Conservation (phyloP, 2,888 invertebrate species). For the Netelia melanura region DNA sequence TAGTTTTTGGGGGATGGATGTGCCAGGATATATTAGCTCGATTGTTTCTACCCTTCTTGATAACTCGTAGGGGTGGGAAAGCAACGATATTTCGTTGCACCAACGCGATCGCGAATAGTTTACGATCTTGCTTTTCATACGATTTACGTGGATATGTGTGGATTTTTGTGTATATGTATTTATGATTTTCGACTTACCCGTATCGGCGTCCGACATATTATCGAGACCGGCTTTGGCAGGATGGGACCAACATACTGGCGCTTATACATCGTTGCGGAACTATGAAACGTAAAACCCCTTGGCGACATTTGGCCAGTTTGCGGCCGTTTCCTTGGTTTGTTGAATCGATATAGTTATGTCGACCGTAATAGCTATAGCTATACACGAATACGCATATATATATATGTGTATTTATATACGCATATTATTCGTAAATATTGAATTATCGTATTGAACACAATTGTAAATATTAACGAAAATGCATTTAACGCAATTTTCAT, state of each 20-base stretch:
- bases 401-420: conserved; percentile 7
- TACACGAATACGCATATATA: too few species aligned
- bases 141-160: not conserved
- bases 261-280: conserved; percentile 33
- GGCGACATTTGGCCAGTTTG: conserved; percentile 77
- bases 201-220: conserved; percentile 79
- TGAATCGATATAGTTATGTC: conserved; percentile 76
- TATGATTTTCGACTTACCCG: conserved; percentile 72
- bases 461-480: too few species aligned
- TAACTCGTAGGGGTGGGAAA: conserved; percentile 48
- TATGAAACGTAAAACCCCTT: conserved; percentile 72
- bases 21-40: conserved; percentile 16
- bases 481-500: too few species aligned
- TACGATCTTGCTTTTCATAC: not conserved
- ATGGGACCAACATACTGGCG: conserved; percentile 69
- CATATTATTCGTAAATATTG: not conserved
- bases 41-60: conserved; percentile 14
- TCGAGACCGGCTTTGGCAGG: conserved; percentile 64
- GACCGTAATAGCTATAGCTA: conserved; percentile 15
- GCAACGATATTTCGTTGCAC: conserved; percentile 10
- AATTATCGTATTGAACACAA: too few species aligned
- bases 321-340: conserved; percentile 78
- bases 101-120: not conserved
- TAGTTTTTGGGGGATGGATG: not conserved
- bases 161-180: not conserved